phyloP scores from a whole-genome alignment of 2,888 invertebrate species.

The Hermaeophaga mercurialis region DNA sequence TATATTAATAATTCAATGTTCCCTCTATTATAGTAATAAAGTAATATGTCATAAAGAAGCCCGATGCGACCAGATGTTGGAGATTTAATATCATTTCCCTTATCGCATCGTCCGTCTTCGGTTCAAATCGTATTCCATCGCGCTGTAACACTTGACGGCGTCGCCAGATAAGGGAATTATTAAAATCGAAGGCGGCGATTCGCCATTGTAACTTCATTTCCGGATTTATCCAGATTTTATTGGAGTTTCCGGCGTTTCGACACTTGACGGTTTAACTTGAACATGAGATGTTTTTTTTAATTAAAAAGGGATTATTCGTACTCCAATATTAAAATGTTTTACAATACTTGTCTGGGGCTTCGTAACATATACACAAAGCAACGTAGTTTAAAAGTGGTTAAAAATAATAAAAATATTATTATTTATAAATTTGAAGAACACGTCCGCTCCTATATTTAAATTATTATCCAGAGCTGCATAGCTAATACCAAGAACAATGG shows the following conservation, averaged over 20 bases:
- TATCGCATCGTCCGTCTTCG: constrained; percentile 35
- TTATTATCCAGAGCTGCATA: no score
- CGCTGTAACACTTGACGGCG: constrained; percentile 40
- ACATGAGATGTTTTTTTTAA: constrained; percentile 23
- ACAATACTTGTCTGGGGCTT: no score
- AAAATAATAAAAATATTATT: no score
- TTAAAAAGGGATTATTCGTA: constrained; percentile 22
- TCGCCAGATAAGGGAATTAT: constrained; percentile 43
- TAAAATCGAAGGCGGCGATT: constrained; percentile 36
- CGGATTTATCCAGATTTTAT: constrained; percentile 36
- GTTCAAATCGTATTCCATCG: constrained; percentile 30
- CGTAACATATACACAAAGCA: no score
- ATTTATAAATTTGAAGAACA: no score
- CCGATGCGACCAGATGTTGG: constrained; percentile 56
- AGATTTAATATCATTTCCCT: constrained; percentile 56
- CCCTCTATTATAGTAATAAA: constrained; percentile 60
- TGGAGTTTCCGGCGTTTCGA: constrained; percentile 21
- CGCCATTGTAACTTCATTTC: constrained; percentile 43
- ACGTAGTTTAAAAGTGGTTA: no score
- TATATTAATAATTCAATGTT: constrained; percentile 60
- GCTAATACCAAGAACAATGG: no score
- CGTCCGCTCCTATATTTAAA: no score
- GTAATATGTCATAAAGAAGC: constrained; percentile 59
- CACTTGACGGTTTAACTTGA: constrained; percentile 10
- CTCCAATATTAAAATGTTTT: no score